Evolutionary conservation across 2,797 vertebrate species (phyloP).

Genomic region (Myripristis murdjan): DNA sequence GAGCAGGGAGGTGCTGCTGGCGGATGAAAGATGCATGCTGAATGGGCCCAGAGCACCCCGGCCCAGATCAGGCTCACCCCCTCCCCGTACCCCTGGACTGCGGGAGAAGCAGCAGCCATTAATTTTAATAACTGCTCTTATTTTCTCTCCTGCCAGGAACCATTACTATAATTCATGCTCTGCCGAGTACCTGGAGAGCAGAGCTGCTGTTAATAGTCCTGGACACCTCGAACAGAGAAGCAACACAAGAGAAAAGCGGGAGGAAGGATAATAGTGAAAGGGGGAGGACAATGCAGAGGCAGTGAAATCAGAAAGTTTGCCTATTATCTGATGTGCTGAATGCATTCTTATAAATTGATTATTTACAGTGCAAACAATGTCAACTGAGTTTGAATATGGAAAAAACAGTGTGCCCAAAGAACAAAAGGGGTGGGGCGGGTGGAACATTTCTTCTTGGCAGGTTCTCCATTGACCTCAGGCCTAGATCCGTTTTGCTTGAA

Average conservation of each 20-base stretch:
- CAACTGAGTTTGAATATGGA: conserved; percentile 50
- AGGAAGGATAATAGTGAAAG: neutral
- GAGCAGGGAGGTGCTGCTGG: conserved; percentile 40
- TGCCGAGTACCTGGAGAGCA: conserved; percentile 73
- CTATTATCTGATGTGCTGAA: conserved; percentile 44
- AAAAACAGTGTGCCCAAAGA: conserved; percentile 23
- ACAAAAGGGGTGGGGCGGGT: conserved; percentile 26
- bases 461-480: conserved; percentile 50
- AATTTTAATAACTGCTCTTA: conserved; percentile 81
- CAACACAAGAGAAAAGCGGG: conserved; percentile 2
- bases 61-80: conserved; percentile 30
- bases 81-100: conserved; percentile 57
- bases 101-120: conserved; percentile 76
- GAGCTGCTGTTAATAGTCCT: conserved; percentile 55
- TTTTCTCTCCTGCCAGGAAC: conserved; percentile 78
- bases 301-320: conserved; percentile 28
- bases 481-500: conserved; percentile 38
- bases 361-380: conserved; percentile 58
- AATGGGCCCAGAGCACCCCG: conserved; percentile 38
- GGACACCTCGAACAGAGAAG: conserved; percentile 42
- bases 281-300: neutral
- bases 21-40: conserved; percentile 48
- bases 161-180: conserved; percentile 75
- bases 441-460: conserved; percentile 64
- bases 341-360: conserved; percentile 22